Evolutionary conservation across 2,797 vertebrate genomes (phyloP), one percentile per base, ranked within the genome.

Genomic region (Poecilia velifera): DNA sequence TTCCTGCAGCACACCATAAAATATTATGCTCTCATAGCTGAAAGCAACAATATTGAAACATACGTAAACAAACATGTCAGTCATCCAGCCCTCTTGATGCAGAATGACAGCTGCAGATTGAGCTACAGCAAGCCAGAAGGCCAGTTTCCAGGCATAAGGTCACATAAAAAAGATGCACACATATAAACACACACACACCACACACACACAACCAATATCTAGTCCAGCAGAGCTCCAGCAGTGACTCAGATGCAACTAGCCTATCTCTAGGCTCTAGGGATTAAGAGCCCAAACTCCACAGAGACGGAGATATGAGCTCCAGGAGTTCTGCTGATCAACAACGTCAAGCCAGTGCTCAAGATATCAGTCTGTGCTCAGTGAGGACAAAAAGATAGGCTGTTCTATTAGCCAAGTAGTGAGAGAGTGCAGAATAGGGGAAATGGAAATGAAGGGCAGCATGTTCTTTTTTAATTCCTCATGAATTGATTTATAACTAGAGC

Each of bases 81-180:
- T 91, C 86, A 92, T 76, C 81, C 47, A 71, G 79, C 74, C 47
- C 53, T 77, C 81, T 87, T 72, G 76, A 84, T 84, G 51, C 72
- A 87, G 83, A 89, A 77, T 87, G 88, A 91, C 87, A 88, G 78
- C 72, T 16, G 34, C 82, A 91, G 85, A 92, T 84, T 86, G 85
- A 88, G 80, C 72, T 83, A 81, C 82, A 84, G 68, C 79, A 77
- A 68, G 84, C 88, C 85, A 88, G 66, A 86, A 82, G 90, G 84
- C 79, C 79, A 70, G 59, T 78, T 74, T 76, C 75, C 80, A 88
- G 79, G 75, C 77, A 82, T 76, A 72, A 78, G 59, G 73, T 72
- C 81, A 86, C 85, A 84, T 51, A 51, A 43, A 71, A 45, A 62
- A 53, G 55, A 76, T 62, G 64, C 59, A 72, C 64, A 74, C 49